Evolutionary conservation across 2,113 vertebrate species (phyloP).

Genomic region (Aegypius monachus): DNA sequence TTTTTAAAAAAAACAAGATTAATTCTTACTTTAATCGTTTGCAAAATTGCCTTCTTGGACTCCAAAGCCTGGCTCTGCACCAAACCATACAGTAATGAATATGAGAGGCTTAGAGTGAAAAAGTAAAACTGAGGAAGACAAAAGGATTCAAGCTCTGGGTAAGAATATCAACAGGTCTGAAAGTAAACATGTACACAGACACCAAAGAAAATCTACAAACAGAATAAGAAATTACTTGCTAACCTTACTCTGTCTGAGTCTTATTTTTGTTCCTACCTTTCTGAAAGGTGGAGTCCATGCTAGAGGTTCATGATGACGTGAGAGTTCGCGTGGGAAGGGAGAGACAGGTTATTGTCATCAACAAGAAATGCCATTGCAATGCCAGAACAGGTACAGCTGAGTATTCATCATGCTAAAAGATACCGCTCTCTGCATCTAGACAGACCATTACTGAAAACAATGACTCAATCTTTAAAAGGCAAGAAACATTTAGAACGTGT

Average conservation of each 20-base stretch:
- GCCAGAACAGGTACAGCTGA: neutral
- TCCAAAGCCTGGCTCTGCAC: neutral
- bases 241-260: neutral
- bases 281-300: neutral
- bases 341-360: neutral
- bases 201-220: neutral
- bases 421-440: neutral
- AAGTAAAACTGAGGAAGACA: neutral
- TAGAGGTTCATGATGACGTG: neutral
- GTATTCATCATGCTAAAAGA: neutral
- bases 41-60: neutral
- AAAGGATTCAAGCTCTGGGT: neutral
- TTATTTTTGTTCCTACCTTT: neutral
- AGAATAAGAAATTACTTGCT: neutral
- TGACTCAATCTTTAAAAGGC: neutral
- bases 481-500: neutral
- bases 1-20: neutral
- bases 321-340: neutral
- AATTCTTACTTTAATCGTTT: neutral
- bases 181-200: neutral
- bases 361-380: neutral
- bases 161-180: neutral
- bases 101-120: neutral
- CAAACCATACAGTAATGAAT: neutral
- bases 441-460: neutral